Evolutionary conservation across 1,140 invertebrate species (phyloP).

Genomic region (Mercenaria mercenaria): DNA sequence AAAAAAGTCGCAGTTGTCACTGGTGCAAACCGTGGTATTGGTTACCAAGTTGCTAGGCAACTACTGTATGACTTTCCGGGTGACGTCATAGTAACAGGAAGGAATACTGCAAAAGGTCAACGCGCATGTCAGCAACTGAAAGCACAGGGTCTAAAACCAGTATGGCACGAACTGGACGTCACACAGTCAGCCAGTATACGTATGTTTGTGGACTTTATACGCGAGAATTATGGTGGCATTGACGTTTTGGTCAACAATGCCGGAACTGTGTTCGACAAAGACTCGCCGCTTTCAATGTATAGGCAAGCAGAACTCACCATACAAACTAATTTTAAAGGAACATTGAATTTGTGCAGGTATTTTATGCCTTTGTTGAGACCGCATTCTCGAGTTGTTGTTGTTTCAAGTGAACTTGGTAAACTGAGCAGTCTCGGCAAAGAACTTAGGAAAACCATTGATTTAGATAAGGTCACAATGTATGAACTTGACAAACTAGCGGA

Average conservation of each 20-base stretch:
- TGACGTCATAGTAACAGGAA: constrained; percentile 79
- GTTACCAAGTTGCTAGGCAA: constrained; percentile 42
- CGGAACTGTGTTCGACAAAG: constrained; percentile 91
- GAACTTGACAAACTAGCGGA: constrained; percentile 60
- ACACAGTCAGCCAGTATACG: constrained; percentile 88
- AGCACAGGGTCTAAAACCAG: constrained; percentile 87
- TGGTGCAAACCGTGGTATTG: constrained; percentile 67
- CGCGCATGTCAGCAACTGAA: constrained; percentile 88
- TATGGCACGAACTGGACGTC: constrained; percentile 91
- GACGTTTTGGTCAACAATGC: constrained; percentile 95
- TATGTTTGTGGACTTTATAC: constrained; percentile 88
- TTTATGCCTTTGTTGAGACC: constrained; percentile 61
- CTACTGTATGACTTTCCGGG: constrained; percentile 56
- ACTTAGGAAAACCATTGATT: constrained; percentile 37
- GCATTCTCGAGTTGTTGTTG: constrained; percentile 45
- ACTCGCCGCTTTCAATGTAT: constrained; percentile 54
- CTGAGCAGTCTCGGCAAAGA: constrained; percentile 29
- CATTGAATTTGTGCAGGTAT: constrained; percentile 45
- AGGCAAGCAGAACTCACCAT: constrained; percentile 51
- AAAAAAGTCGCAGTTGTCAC: constrained; percentile 68
- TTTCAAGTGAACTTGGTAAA: constrained; percentile 66
- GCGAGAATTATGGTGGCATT: constrained; percentile 90
- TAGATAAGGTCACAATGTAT: constrained; percentile 38
- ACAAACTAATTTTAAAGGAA: constrained; percentile 66
- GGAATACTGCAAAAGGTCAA: constrained; percentile 88